These are phyloP conservation scores for Hafferia zeledoni DNA, from an alignment of 2,797 vertebrate species.

Conservation along the genomic window DNA sequence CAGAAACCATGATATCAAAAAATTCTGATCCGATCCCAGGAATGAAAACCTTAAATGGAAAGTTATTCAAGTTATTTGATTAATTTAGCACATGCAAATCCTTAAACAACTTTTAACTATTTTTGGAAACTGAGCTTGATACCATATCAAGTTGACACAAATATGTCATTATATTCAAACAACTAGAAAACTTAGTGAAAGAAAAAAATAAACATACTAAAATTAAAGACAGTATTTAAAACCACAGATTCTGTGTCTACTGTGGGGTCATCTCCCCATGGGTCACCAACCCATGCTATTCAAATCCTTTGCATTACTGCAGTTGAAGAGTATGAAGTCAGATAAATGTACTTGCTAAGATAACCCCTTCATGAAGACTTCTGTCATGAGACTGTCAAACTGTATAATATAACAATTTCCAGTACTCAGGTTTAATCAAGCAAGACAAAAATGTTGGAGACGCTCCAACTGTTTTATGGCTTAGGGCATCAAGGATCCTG, in stretches of 20 bases:
- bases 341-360: background rate
- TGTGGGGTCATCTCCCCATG: background rate
- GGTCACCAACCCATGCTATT: background rate
- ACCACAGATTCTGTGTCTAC: background rate
- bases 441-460: conserved; percentile 4
- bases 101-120: background rate
- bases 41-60: conserved; percentile 43
- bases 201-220: background rate
- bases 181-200: background rate
- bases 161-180: background rate
- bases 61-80: conserved; percentile 22
- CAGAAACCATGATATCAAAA: background rate
- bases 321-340: background rate
- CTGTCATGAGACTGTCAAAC: background rate
- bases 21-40: background rate
- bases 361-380: background rate
- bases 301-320: background rate
- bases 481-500: background rate
- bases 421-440: conserved; percentile 21
- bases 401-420: background rate
- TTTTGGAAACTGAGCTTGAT: background rate
- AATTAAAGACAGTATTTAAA: background rate
- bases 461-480: background rate
- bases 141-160: background rate
- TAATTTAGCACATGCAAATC: background rate